These are phyloP conservation scores for Eidolon helvum DNA, from an alignment of 2,113 vertebrate genomes.

Conservation along the genomic window DNA sequence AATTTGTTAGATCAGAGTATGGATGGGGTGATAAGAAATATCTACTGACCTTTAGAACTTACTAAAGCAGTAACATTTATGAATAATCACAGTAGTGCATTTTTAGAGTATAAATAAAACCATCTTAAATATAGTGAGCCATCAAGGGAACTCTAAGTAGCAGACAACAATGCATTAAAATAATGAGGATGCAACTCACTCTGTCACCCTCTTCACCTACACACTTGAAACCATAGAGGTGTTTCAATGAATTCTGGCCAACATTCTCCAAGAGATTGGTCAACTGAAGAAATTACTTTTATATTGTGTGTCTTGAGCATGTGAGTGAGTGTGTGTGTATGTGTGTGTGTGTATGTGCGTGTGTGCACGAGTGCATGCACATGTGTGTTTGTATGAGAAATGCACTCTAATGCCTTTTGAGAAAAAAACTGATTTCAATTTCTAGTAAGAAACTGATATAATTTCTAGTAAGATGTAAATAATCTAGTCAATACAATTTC, in stretches of 20 bases:
- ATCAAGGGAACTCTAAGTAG: slow-evolving; percentile 5
- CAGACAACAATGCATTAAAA: neutral
- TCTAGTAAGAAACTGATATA: neutral
- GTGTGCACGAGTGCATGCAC: neutral
- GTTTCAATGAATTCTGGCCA: slow-evolving; percentile 18
- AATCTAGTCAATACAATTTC: neutral
- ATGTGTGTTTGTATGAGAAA: neutral
- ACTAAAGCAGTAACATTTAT: neutral
- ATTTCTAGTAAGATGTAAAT: neutral
- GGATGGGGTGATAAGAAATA: neutral
- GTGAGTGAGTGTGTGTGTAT: neutral
- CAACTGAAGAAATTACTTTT: neutral
- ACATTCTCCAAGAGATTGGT: neutral
- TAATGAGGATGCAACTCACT: neutral
- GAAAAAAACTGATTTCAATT: slow-evolving; percentile 7
- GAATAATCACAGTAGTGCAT: neutral
- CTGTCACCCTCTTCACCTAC: neutral
- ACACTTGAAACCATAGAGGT: neutral
- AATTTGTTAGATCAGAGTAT: neutral
- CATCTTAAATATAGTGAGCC: neutral
- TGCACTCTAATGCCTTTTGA: neutral
- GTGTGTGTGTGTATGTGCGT: neutral
- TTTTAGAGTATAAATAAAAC: slow-evolving; percentile 15
- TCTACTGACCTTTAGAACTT: neutral
- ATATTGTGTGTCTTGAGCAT: neutral